phyloP scores from a whole-genome alignment of 1,140 invertebrate genomes.

The Polyergus mexicanus region DNA sequence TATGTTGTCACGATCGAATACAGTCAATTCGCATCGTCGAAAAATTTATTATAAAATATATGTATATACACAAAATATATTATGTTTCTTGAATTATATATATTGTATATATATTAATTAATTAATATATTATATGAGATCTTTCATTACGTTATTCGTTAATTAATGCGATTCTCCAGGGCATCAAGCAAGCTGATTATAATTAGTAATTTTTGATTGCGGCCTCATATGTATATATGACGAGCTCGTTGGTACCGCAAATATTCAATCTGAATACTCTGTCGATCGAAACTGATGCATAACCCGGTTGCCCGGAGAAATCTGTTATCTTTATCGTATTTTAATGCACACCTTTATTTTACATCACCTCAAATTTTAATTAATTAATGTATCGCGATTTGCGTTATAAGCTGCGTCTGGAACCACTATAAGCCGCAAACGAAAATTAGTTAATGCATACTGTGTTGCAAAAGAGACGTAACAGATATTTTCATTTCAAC shows the following conservation, averaged over 20 bases:
- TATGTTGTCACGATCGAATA: too few species aligned
- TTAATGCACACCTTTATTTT: slow-evolving; percentile 25
- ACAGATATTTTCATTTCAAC: slow-evolving; percentile 9
- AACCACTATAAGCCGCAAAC: not conserved
- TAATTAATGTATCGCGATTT: slow-evolving; percentile 40
- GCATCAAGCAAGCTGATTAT: not conserved
- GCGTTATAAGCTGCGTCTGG: not conserved
- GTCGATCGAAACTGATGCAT: not conserved
- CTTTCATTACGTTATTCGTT: not conserved
- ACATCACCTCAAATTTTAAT: slow-evolving; percentile 57
- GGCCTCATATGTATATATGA: not conserved
- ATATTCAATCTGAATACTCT: slow-evolving; percentile 32
- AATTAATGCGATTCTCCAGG: not conserved
- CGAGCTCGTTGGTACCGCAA: not conserved
- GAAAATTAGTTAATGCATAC: slow-evolving; percentile 43
- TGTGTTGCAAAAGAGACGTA: not conserved
- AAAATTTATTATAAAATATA: too few species aligned
- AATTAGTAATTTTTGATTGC: slow-evolving; percentile 28
- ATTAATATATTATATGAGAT: too few species aligned
- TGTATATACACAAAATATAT: too few species aligned
- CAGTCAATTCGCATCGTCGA: too few species aligned
- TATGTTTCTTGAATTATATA: too few species aligned
- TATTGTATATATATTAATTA: too few species aligned
- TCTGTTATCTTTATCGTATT: not conserved
- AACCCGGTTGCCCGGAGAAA: not conserved